phyloP scores from a whole-genome alignment of 2,888 invertebrate genomes.

The Salticus scenicus region DNA sequence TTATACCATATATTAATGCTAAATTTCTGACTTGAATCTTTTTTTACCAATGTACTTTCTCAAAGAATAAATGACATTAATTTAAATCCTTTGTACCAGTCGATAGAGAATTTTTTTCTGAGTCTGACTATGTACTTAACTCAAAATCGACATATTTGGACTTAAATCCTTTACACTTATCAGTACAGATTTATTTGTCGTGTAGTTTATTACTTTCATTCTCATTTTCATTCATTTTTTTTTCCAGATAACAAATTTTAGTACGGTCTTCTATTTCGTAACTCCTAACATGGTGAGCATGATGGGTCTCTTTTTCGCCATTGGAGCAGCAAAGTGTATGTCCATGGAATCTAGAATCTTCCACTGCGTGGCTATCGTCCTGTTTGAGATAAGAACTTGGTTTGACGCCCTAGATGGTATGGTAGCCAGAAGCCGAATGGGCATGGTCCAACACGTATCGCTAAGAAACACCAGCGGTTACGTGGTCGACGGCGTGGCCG shows the following conservation, averaged over 20 bases:
- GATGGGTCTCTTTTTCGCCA: conserved; percentile 85
- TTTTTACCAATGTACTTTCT: no score
- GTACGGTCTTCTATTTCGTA: conserved; percentile 79
- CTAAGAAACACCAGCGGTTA: conserved; percentile 88
- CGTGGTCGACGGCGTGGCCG: conserved; percentile 88
- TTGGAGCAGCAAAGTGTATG: conserved; percentile 84
- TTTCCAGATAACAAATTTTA: conserved; percentile 80
- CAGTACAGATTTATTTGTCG: no score
- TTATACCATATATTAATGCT: no score
- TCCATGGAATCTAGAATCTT: conserved; percentile 82
- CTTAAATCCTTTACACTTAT: no score
- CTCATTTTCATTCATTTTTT: no score
- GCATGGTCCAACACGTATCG: conserved; percentile 85
- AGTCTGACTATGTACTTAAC: no score
- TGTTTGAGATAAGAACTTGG: conserved; percentile 88
- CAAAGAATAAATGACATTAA: no score
- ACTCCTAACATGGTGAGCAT: conserved; percentile 90
- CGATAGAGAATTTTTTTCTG: no score
- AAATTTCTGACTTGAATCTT: no score
- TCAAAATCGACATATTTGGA: no score
- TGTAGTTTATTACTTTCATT: no score
- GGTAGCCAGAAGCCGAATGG: conserved; percentile 85
- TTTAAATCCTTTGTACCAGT: no score
- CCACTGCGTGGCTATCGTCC: conserved; percentile 83
- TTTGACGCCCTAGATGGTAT: conserved; percentile 91